Evolutionary conservation across 2,888 invertebrate species (phyloP), one percentile per base, ranked within the genome.

Genomic region (Drosophila infuscata): DNA sequence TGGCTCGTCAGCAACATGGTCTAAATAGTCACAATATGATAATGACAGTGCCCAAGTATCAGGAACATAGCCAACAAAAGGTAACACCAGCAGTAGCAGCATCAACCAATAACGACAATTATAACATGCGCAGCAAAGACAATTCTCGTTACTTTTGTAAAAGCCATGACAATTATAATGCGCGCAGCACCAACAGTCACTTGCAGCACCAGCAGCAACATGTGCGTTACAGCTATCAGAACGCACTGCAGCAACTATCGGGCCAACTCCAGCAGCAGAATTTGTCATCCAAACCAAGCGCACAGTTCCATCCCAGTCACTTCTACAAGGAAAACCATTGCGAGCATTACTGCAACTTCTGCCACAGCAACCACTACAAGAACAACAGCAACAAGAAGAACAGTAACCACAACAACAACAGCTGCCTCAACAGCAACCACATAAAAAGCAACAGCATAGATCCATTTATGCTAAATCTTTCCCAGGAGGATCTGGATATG

Each of bases 401-500:
- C 30, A 4, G 30, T 5, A 30, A 30, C 30, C 30, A 30, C 30
- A 30, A 30, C 30, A 30, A 30, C 30, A 30, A 30, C 30, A 30
- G 12, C 35, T 12, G 5, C 35, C 12, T 12, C 20, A 36, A 6
- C 41, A 51, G 11, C 49, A 54, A 0, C 53, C 20, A 15, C 33
- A 49, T 4, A 43, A 56, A 12, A 2, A 41, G n/a, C 17, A 43
- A 75, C 36, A 36, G 15, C 36, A 12, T 6, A 25, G 62, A 76
- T n/a, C 33, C 46, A 9, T 25, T 63, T 4, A 58, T 54, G n/a
- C 8, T 59, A 3, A 59, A 74, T 12, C 51, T 78, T 51, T 59
- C 74, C 0, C 74, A 60, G 48, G 69, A 80, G 32, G 62, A 81
- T 59, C 36, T 70, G 17, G 74, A 81, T 17, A 80, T 80, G 79